Percentiles rank a stretch among this genome's conserved stretches.
phyloP scores from a whole-genome alignment of 1,140 invertebrate species.

The Drosophila orosa region DNA sequence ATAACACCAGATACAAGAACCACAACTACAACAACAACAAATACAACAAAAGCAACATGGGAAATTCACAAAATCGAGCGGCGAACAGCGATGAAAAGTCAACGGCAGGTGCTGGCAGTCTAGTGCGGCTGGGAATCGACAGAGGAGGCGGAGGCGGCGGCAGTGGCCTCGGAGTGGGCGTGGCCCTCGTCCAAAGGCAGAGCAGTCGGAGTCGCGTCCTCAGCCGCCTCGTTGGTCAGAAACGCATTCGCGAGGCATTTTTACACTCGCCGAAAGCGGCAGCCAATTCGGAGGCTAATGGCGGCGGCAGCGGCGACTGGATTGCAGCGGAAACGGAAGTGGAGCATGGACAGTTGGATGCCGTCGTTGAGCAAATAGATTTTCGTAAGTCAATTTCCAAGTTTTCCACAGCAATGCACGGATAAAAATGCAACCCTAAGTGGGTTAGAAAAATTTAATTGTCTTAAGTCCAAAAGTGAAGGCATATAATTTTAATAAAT shows the following conservation, averaged over 20 bases:
- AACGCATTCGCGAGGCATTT: conserved; percentile 60
- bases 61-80: conserved; percentile 62
- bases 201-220: conserved; percentile 61
- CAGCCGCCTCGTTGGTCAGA: conserved; percentile 68
- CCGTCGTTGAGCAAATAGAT: conserved; percentile 75
- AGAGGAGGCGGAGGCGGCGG: neutral
- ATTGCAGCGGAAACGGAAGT: conserved; percentile 40
- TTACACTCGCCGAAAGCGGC: conserved; percentile 47
- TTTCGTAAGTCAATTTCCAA: conserved; percentile 79
- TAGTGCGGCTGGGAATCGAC: conserved; percentile 35
- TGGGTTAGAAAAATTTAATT: neutral
- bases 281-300: conserved; percentile 4
- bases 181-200: conserved; percentile 39
- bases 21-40: conserved; percentile 13
- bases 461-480: no score
- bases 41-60: conserved; percentile 42
- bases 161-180: conserved; percentile 20
- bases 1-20: conserved; percentile 7
- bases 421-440: neutral
- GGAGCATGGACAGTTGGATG: conserved; percentile 75
- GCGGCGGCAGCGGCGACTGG: conserved; percentile 39
- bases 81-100: conserved; percentile 57
- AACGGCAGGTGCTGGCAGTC: conserved; percentile 51
- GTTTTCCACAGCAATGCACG: conserved; percentile 17
- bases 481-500: neutral